Evolutionary conservation across 2,888 invertebrate genomes (phyloP), one percentile per base, ranked within the genome.

Genomic region (Volucella inflata): DNA sequence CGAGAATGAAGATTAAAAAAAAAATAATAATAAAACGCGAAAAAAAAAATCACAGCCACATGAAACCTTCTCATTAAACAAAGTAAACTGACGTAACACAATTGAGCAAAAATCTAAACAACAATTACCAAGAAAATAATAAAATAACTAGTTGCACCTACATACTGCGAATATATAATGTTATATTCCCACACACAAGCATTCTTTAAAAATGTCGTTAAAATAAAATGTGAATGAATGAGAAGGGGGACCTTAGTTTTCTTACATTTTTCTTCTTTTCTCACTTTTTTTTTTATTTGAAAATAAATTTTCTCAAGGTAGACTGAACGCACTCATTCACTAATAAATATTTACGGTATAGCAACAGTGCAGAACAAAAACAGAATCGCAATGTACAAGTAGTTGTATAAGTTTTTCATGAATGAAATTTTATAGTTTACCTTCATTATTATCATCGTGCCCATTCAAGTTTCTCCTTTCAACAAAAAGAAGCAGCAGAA

Each of bases 61-160:
- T 75, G 79, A 48, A 75, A 70, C 74, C 57, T 67, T 30, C 75
- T 80, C 84, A 84, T 84, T 84, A 84, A 75, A 84, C 84, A 79
- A 76, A 80, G 80, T 84, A 84, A 84, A 21, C 21, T 84, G 70
- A 76, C 75, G 84, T 84, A 80, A 80, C 62, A 38, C 11, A n/a
- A 11, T 46, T 57, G 38, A 46, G 65, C 21, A 72, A 51, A 38
- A 46, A 40, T 16, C 51, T 59, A 36, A 65, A 36, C 9, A 70
- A 78, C 68, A 83, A 83, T 74, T 64, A 57, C 65, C 51, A 71
- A 75, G 57, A 76, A 84, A 79, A 71, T 60, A 59, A 65, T 51
- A 36, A 80, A 21, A 59, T 60, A 53, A 78, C 72, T 67, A 74
- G 82, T 83, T 78, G 55, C 65, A 77, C 48, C 60, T 72, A 21